Evolutionary conservation across 2,113 vertebrate species (phyloP).

Genomic region (Saguinus midas): DNA sequence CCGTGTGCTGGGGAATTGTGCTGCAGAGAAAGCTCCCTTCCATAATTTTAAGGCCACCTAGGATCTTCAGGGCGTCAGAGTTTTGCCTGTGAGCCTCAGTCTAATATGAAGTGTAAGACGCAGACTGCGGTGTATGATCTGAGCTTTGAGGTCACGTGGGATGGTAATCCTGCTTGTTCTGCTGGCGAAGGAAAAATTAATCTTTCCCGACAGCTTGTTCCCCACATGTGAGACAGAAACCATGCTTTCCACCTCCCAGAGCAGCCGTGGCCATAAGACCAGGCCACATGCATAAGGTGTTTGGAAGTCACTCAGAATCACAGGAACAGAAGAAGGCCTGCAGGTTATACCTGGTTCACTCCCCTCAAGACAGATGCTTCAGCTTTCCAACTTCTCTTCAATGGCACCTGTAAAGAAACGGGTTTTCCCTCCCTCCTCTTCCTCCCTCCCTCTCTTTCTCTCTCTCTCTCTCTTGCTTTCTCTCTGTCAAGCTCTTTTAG

Average conservation of each 20-base stretch:
- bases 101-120: not conserved
- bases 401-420: too few species aligned
- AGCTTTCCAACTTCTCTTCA: not conserved
- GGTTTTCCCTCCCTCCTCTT: too few species aligned
- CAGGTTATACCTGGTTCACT: not conserved
- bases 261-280: too few species aligned
- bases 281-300: not conserved
- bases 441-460: too few species aligned
- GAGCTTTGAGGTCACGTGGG: not conserved
- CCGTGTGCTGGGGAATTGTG: fast-evolving
- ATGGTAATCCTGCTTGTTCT: not conserved
- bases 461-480: too few species aligned
- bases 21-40: not conserved
- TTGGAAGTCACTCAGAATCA: not conserved
- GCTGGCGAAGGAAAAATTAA: not conserved
- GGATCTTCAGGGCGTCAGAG: not conserved
- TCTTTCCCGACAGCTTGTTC: not conserved
- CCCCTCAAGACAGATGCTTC: too few species aligned
- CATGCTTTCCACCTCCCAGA: not conserved
- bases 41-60: not conserved
- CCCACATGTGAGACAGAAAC: not conserved
- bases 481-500: not conserved
- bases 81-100: not conserved
- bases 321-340: not conserved
- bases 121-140: not conserved